Evolutionary conservation across 2,797 vertebrate genomes (phyloP).

Genomic region (Mycteria americana): DNA sequence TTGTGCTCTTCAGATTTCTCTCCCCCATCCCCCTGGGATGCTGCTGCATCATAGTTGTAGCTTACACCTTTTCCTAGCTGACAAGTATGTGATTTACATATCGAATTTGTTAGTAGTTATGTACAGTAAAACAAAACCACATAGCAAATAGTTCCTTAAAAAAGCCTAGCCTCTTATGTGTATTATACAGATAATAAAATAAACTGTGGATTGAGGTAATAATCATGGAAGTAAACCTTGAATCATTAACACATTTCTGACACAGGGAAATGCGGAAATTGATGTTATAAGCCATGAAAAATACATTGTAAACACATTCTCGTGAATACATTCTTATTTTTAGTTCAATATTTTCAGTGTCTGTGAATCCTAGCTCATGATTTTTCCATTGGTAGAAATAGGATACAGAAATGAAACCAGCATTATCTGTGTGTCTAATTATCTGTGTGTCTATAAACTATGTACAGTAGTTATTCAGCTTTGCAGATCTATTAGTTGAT

Average conservation of each 20-base stretch:
- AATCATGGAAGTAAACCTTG: not conserved
- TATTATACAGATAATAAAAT: slow-evolving; percentile 2
- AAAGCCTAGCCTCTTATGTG: not conserved
- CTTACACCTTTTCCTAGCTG: too few relatives aligned
- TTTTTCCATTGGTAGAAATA: not conserved
- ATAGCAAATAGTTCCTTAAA: not conserved
- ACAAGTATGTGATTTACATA: not conserved
- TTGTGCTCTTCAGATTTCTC: too few relatives aligned
- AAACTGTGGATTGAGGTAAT: not conserved
- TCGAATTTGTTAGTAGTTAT: not conserved
- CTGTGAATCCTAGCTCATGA: not conserved
- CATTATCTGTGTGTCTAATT: too few relatives aligned
- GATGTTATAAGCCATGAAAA: slow-evolving; percentile 17
- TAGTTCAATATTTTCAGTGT: not conserved
- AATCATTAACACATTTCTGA: not conserved
- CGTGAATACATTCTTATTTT: not conserved
- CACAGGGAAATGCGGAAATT: not conserved
- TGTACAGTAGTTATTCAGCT: not conserved
- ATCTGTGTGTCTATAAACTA: too few relatives aligned
- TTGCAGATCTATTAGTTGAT: not conserved
- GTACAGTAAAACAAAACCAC: slow-evolving; percentile 41
- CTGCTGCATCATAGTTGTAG: too few relatives aligned
- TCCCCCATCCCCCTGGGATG: too few relatives aligned
- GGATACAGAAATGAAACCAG: not conserved
- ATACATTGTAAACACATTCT: not conserved